Base-by-base conservation (phyloP, 2,888 invertebrate genomes). In the Cyaniris semiargus region DNA sequence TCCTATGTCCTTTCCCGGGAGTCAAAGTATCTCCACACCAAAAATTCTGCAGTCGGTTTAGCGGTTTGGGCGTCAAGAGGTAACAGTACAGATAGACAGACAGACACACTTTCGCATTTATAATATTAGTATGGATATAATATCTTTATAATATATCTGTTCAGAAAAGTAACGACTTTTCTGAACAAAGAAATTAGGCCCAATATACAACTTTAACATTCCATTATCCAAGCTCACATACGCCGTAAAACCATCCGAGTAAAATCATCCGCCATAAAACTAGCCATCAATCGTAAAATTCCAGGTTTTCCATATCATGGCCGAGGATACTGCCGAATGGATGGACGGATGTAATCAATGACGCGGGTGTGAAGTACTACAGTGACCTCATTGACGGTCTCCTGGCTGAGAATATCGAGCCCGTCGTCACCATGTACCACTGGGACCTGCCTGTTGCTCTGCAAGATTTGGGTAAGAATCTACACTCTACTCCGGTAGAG, bases 311-410 rank as follows among this genome's bases (percentile, higher is more conserved):
- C 0, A 86, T 96, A 78, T 94, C 96, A 0, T 97, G 97, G 97
- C 83, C 95, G 0, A 89, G 97, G 53, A 92, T 97, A 34, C 88
- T 97, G 78, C 96, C 97, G 0, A 93, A 89, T 13, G 96, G 96
- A 15, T 92, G 93, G 78, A 84, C 91, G 38, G 93, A 95, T 80
- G 83, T 90, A 7, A 88, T 96, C 23, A 97, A 96, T 85, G 88
- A 93, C 76, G 94, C 94, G 2, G 97, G 96, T 15, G 90, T 96
- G n/a, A 87, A 93, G 23, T 96, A 96, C 87, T 97, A 97, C 86
- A 95, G 95, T 81, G 90, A 95, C 76, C 85, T 97, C 66, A 96
- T 97, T 48, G 90, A 97, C 84, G 95, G 94, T 75, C 89, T 97
- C 15, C 81, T 96, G 21, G 89, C 83, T 21, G 93, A 95, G 70